These are phyloP conservation scores for Lasioglossum vierecki DNA, from an alignment of 2,888 invertebrate genomes.

Conservation along the genomic window DNA sequence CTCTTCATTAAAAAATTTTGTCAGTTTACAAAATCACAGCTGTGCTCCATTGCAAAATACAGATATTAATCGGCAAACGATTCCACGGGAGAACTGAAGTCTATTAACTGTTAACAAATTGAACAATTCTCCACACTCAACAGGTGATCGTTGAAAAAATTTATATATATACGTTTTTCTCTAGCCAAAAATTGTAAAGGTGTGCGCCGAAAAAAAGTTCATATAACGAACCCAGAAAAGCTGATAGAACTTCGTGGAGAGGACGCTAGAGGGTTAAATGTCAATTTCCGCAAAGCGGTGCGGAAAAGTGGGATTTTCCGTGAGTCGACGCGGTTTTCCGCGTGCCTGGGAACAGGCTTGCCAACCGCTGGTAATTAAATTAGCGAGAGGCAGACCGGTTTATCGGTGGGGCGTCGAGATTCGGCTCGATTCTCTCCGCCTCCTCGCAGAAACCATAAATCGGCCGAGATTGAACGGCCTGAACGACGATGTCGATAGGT, in stretches of 20 bases:
- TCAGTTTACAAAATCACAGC: background rate
- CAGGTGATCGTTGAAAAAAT: background rate
- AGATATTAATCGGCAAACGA: background rate
- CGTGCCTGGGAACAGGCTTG: background rate
- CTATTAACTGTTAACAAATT: background rate
- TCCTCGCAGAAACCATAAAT: background rate
- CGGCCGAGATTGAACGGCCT: background rate
- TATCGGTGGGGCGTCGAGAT: background rate
- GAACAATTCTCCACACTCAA: background rate
- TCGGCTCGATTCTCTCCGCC: background rate
- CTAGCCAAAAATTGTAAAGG: background rate
- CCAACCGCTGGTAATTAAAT: background rate
- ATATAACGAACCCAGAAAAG: background rate
- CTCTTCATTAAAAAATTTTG: background rate
- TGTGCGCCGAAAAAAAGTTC: background rate
- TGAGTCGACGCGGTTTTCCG: background rate
- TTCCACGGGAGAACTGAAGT: background rate
- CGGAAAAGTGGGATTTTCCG: background rate
- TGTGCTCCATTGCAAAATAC: background rate
- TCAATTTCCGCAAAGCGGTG: slow-evolving; percentile 1
- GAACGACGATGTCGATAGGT: background rate
- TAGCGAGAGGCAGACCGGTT: background rate
- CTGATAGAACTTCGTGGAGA: background rate
- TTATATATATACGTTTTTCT: background rate
- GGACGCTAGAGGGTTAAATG: background rate